These are phyloP conservation scores for Zaprionus camerounensis DNA, from an alignment of 1,140 invertebrate genomes.

Conservation along the genomic window DNA sequence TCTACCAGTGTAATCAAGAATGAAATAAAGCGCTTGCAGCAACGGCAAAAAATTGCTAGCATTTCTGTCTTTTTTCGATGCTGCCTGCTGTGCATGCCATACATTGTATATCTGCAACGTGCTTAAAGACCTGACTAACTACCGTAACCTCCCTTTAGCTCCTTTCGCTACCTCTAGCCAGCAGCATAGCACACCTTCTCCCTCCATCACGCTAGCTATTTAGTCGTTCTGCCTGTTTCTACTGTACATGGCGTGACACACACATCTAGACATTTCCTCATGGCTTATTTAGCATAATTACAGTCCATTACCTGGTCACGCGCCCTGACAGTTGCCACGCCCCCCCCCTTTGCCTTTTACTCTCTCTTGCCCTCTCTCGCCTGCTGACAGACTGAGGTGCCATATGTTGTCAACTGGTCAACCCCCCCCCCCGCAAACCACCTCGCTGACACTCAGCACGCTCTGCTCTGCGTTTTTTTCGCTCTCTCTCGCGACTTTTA, in stretches of 20 bases:
- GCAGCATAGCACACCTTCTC: neutral
- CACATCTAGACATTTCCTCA: conserved; percentile 59
- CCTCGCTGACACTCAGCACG: conserved; percentile 36
- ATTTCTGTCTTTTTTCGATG: neutral
- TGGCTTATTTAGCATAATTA: conserved; percentile 81
- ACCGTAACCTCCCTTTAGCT: neutral
- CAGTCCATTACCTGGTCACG: conserved; percentile 81
- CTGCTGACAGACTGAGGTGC: conserved; percentile 53
- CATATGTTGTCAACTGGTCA: conserved; percentile 77
- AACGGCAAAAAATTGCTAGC: neutral
- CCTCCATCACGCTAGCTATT: neutral
- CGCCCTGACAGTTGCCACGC: conserved; percentile 29
- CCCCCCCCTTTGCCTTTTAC: neutral
- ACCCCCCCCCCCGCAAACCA: no score
- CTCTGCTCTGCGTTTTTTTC: neutral
- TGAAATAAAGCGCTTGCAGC: neutral
- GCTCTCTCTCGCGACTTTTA: conserved; percentile 36
- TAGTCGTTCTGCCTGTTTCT: conserved; percentile 13
- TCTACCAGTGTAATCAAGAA: neutral
- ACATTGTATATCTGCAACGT: neutral
- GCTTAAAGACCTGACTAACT: conserved; percentile 2
- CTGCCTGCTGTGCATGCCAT: conserved; percentile 1
- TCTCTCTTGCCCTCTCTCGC: neutral
- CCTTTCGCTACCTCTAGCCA: no score
- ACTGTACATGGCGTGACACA: conserved; percentile 33